Evolutionary conservation across 2,888 invertebrate species (phyloP).

Genomic region (Drosophila phalerata): DNA sequence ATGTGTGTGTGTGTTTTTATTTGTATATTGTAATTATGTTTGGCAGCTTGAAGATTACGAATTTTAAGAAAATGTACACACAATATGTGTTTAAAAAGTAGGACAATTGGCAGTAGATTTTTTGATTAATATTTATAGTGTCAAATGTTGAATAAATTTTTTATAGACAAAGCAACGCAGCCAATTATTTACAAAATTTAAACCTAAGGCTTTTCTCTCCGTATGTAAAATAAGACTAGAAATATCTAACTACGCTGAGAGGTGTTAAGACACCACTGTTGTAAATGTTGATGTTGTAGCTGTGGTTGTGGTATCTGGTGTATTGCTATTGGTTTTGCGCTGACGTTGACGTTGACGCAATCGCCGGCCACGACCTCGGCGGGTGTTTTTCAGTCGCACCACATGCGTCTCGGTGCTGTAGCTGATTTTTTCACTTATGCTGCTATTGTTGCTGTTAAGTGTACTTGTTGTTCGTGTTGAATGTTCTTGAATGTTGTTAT

Average conservation of each 20-base stretch:
- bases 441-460: constrained; percentile 39
- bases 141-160: constrained; percentile 18
- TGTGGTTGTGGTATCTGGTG: constrained; percentile 22
- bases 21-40: constrained; percentile 50
- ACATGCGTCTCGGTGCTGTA: constrained; percentile 83
- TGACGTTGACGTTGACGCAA: constrained; percentile 43
- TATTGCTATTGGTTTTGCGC: constrained; percentile 28
- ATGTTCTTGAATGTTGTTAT: constrained; percentile 37
- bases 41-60: constrained; percentile 77
- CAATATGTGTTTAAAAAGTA: constrained; percentile 30
- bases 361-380: constrained; percentile 64
- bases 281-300: constrained; percentile 23
- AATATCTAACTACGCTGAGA: constrained; percentile 67
- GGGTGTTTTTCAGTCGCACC: constrained; percentile 78
- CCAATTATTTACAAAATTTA: constrained; percentile 77
- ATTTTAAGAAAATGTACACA: constrained; percentile 50
- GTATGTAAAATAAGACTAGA: constrained; percentile 68
- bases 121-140: constrained; percentile 2
- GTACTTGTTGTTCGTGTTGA: constrained; percentile 41
- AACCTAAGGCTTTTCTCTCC: constrained; percentile 39
- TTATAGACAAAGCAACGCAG: constrained; percentile 76
- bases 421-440: constrained; percentile 61
- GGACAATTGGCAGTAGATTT: constrained; percentile 39
- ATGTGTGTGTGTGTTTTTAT: constrained; percentile 14
- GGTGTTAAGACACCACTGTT: constrained; percentile 36